These are phyloP conservation scores for Climacteris rufus DNA, from an alignment of 2,113 vertebrate genomes.

Conservation along the genomic window DNA sequence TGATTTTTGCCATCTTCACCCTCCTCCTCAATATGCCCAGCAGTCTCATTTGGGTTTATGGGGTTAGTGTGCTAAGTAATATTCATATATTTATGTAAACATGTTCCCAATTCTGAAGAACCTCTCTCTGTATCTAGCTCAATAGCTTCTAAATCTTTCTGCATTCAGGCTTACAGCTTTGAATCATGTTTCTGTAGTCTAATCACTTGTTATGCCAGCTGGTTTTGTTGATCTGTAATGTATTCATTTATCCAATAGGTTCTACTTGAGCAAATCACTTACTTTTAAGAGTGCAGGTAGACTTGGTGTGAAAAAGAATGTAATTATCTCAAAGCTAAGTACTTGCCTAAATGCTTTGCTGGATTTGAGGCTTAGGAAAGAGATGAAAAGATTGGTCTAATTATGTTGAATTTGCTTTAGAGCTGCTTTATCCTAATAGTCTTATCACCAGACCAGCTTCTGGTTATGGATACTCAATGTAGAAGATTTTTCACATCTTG, in stretches of 20 bases:
- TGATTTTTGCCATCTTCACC: constrained; percentile 4
- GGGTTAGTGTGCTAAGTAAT: background rate
- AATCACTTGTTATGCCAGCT: background rate
- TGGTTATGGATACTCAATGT: rapidly evolving
- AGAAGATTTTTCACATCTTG: background rate
- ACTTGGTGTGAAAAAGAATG: background rate
- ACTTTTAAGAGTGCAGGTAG: constrained; percentile 11
- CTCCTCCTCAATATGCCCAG: background rate
- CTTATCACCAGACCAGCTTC: background rate
- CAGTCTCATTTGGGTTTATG: background rate
- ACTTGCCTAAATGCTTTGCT: constrained; percentile 11
- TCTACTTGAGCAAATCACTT: background rate
- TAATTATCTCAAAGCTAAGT: constrained; percentile 24
- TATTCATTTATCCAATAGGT: constrained; percentile 10
- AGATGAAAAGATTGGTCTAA: background rate
- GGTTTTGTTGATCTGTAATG: constrained; percentile 10
- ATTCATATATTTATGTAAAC: background rate
- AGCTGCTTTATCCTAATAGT: background rate
- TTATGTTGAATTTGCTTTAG: constrained; percentile 10
- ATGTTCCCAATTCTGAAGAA: background rate
- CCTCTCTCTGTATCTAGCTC: background rate
- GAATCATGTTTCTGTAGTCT: background rate
- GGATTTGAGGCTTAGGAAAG: background rate
- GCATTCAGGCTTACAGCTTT: background rate
- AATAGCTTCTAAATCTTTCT: background rate